Percentiles rank a stretch among this genome's conserved stretches.
phyloP scores from a whole-genome alignment of 2,113 vertebrate species.

The Nesoenas mayeri region DNA sequence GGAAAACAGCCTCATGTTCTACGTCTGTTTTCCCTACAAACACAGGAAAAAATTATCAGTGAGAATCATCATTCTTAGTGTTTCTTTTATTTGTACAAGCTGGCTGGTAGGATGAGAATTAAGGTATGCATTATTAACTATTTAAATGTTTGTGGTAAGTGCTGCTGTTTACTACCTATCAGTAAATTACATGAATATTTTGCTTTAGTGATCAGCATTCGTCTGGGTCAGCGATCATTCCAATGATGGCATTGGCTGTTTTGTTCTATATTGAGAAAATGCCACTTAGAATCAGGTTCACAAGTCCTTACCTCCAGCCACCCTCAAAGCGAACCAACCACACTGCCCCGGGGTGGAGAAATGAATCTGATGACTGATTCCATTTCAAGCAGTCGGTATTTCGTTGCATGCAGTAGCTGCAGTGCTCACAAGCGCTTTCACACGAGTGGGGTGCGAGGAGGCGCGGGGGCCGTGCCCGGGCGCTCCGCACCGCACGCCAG shows the following conservation, averaged over 20 bases:
- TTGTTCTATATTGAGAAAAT: constrained; percentile 40
- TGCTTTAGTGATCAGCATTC: constrained; percentile 60
- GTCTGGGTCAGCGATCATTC: constrained; percentile 51
- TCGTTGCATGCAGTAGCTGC: constrained; percentile 77
- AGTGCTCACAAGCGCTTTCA: constrained; percentile 73
- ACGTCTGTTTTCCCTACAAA: constrained; percentile 60
- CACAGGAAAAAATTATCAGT: constrained; percentile 53
- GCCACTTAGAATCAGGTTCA: constrained; percentile 66
- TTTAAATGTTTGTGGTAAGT: constrained; percentile 61
- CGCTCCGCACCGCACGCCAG: too few species aligned
- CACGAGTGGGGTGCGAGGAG: constrained; percentile 55
- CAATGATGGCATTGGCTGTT: neutral
- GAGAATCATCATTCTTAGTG: constrained; percentile 44
- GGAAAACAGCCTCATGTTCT: constrained; percentile 52
- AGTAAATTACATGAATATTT: constrained; percentile 64
- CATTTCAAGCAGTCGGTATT: constrained; percentile 63
- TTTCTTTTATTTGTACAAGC: constrained; percentile 62
- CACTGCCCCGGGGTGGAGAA: constrained; percentile 55
- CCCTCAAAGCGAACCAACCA: constrained; percentile 16
- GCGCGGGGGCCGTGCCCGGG: too few species aligned
- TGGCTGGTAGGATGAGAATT: constrained; percentile 60
- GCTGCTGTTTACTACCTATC: constrained; percentile 58
- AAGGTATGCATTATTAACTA: constrained; percentile 66
- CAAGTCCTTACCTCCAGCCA: constrained; percentile 65
- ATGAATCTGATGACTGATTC: constrained; percentile 59